Evolutionary conservation across 2,888 invertebrate genomes (phyloP), one percentile per base, ranked within the genome.

Genomic region (Cephus rjabovi): DNA sequence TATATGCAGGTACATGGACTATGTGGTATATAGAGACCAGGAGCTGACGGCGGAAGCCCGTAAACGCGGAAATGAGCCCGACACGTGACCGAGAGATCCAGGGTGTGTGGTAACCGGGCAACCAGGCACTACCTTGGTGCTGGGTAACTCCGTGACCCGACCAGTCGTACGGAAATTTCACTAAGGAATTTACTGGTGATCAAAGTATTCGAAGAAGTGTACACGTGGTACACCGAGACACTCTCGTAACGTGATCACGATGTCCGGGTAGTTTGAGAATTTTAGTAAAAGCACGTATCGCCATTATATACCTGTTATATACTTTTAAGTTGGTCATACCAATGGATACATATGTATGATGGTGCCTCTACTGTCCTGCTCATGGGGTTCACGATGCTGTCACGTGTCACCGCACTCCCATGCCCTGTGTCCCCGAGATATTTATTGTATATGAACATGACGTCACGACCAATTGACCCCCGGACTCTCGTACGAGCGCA

Each of bases 381-480:
- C 23, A 56, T 56, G 23, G 56, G 78, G 79, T 85, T 85, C 85
- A 85, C 80, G 82, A 82, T 79, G 79, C 78, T 79, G 81, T 84
- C 83, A 86, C 85, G 80, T 82, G 84, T 81, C 79, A 76, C 68
- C 34, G 23, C 9, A 56, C 23, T 23, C 23, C 56, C 23, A 23
- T 56, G 56, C 23, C 56, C 56, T 23, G 4, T 9, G 23, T 56
- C 23, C 9, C 56, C 56, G 56, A 23, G 23, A 23, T 23, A 34
- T 71, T 71, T 71, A 71, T 71, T 34, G 71, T 71, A 34, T 71
- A 6, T 71, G 71, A 31, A 31, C 4, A 33, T 71, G 31, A 71
- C 71, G 71, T 71, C 86, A 87, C 83, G 84, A 81, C 81, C 87
- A 87, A 85, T 85, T 85, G 85, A 86, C 85, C 86, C 86, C 82